phyloP scores from a whole-genome alignment of 2,888 invertebrate genomes.

The Hypercompe scribonia region DNA sequence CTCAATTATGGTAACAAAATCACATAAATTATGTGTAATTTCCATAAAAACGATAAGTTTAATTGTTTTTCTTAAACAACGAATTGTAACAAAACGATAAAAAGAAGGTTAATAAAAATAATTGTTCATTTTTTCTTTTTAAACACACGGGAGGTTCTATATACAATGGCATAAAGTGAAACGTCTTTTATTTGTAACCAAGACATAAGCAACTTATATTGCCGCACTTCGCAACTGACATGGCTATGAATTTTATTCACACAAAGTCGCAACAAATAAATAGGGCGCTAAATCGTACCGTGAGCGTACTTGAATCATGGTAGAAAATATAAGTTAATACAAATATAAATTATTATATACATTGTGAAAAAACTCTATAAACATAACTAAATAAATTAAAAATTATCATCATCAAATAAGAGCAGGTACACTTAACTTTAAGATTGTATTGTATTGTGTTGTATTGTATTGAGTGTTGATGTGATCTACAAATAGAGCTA shows the following conservation, averaged over 20 bases:
- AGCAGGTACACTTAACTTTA: too few species aligned
- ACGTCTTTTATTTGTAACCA: slow-evolving; percentile 11
- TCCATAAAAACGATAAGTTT: background rate
- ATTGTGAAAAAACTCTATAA: background rate
- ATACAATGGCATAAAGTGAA: slow-evolving; percentile 8
- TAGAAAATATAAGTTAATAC: background rate
- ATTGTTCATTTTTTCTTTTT: background rate
- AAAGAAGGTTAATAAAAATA: background rate
- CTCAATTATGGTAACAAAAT: background rate
- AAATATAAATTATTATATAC: background rate
- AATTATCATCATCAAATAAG: background rate
- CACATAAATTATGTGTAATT: background rate
- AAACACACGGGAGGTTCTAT: background rate
- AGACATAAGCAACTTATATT: slow-evolving; percentile 13
- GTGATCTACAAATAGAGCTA: too few species aligned
- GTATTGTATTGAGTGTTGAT: too few species aligned
- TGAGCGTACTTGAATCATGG: background rate
- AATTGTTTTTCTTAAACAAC: background rate
- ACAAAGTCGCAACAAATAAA: background rate
- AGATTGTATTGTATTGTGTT: too few species aligned
- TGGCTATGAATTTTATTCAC: slow-evolving; percentile 4
- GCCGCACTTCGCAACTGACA: slow-evolving; percentile 4
- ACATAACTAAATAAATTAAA: background rate
- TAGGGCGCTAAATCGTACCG: background rate
- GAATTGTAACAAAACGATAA: background rate